phyloP scores from a whole-genome alignment of 2,888 invertebrate genomes.

The Bimastos eiseni region DNA sequence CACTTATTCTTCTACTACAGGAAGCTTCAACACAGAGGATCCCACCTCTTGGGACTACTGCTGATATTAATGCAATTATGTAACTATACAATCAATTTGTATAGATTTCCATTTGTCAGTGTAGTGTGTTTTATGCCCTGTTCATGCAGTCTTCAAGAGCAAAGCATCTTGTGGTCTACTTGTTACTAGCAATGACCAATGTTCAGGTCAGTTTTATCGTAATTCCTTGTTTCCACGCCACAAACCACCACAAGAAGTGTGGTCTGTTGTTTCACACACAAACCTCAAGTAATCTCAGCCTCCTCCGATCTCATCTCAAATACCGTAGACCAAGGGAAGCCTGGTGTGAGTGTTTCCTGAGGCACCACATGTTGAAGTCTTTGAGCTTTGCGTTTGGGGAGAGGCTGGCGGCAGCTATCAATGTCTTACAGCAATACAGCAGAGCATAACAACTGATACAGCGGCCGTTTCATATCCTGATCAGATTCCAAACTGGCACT shows the following conservation, averaged over 20 bases:
- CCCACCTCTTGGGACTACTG: not conserved
- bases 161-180: not conserved
- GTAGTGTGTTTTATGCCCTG: not conserved
- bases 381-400: not conserved
- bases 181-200: not conserved
- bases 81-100: not conserved
- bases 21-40: not conserved
- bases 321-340: not conserved
- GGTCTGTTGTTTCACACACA: not conserved
- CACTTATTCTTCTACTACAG: not conserved
- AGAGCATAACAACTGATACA: not conserved
- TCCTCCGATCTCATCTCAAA: not conserved
- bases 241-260: not conserved
- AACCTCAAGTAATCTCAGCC: not conserved
- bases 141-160: not conserved
- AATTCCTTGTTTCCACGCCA: not conserved
- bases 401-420: not conserved
- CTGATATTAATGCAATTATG: not conserved
- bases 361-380: constrained; percentile 3
- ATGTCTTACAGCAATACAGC: not conserved
- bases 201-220: too few species aligned
- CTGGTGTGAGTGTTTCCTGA: constrained; percentile 1
- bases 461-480: constrained; percentile 6
- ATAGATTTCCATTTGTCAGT: not conserved
- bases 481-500: not conserved